Base-by-base conservation (phyloP, 2,797 vertebrate genomes). In the Gastrophryne carolinensis region DNA sequence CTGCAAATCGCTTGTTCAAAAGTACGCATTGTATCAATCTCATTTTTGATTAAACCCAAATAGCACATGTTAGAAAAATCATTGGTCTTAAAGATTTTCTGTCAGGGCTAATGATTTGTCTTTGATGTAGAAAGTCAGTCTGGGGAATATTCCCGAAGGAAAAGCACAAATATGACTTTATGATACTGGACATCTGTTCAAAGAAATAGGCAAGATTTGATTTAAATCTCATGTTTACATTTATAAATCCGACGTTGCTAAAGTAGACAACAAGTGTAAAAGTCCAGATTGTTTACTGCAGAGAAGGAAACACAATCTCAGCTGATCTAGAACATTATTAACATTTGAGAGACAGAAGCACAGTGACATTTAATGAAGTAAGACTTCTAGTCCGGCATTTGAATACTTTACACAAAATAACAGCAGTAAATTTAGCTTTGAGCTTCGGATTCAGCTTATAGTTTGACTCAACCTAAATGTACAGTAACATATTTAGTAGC, bases 161-260 rank as follows among this genome's bases (percentile, higher is more conserved):
- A 32, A 63, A 44, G 29, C 6, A 52, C 64, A 69, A 44, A 69
- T 39, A 70, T 62, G 57, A 62, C 19, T 41, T 12, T 54, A 56
- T 77, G 21, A 47, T 70, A 56, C 49, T 77, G 66, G 52, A 71
- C 66, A 76, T 70, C 65, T 70, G 57, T 50, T 69, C 47, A 69
- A 75, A 62, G 24, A 53, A 68, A 68, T 15, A 58, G 53, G 17
- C 13, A 65, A 49, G 11, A 67, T 35, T 67, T 49, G 12, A 44
- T 15, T 26, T 17, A 50, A 27, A 35, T 15, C 13, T 73, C 26
- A 8, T 26, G n/a, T 21, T 44, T 32, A 56, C 26, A 54, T 54
- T 54, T 13, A 8, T 3, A 30, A 15, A 56, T 53, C 4, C 21
- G 50, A 41, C n/a, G 15, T 34, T 34, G 30, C 17, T 1, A 44